Percentiles rank a stretch among this genome's conserved stretches.
phyloP scores from a whole-genome alignment of 2,888 invertebrate species.

The Petrolisthes cinctipes region DNA sequence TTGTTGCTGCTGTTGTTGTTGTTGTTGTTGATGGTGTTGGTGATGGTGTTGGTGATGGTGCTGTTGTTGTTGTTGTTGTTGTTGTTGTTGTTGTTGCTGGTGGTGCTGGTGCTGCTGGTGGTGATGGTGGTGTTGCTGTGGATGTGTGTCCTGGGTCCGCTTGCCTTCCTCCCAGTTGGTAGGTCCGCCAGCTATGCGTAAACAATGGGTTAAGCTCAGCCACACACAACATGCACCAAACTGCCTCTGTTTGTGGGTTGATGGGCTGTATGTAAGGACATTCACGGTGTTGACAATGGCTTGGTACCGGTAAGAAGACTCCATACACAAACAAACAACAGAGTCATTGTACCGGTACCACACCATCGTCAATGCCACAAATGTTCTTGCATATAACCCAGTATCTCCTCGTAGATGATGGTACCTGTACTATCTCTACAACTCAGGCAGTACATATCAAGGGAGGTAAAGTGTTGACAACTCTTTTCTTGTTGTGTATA shows the following conservation, averaged over 20 bases:
- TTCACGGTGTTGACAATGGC: no score
- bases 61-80: slow-evolving; percentile 48
- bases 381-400: neutral
- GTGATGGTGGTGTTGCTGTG: neutral
- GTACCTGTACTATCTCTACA: no score
- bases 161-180: slow-evolving; percentile 50
- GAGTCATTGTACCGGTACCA: no score
- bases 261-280: neutral
- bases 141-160: slow-evolving; percentile 38
- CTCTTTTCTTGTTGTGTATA: no score
- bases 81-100: slow-evolving; percentile 42
- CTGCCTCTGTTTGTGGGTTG: slow-evolving; percentile 6
- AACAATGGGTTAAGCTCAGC: slow-evolving; percentile 54
- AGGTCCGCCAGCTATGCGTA: slow-evolving; percentile 50
- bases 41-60: slow-evolving; percentile 22
- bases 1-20: slow-evolving; percentile 46
- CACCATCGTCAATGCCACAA: no score
- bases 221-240: slow-evolving; percentile 47
- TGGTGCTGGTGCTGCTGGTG: no score
- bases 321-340: no score
- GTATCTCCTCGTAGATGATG: neutral
- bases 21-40: slow-evolving; percentile 39
- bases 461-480: no score
- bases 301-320: no score
- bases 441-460: no score